Evolutionary conservation across 2,113 vertebrate species (phyloP).

Genomic region (Ctenodactylus gundi): DNA sequence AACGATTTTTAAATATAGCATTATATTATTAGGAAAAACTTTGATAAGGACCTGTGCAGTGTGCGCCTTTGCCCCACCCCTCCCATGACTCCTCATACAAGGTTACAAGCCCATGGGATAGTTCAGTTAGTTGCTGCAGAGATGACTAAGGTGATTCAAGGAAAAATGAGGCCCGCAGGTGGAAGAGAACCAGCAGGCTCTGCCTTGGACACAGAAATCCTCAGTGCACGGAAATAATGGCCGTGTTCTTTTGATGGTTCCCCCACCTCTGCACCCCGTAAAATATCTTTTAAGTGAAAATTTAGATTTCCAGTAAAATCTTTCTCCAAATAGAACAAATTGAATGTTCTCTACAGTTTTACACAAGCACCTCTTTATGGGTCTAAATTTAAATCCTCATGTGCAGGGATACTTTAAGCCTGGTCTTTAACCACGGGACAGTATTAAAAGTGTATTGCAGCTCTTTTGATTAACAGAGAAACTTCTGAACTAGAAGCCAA

Average conservation of each 20-base stretch:
- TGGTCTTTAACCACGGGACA: constrained; percentile 59
- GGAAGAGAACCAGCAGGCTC: constrained; percentile 54
- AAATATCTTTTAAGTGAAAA: constrained; percentile 69
- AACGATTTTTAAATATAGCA: constrained; percentile 51
- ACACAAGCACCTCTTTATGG: constrained; percentile 73
- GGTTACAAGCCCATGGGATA: constrained; percentile 50
- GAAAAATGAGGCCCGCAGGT: constrained; percentile 29
- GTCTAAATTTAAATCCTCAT: constrained; percentile 77
- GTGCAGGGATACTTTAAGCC: constrained; percentile 56
- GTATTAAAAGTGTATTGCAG: constrained; percentile 37
- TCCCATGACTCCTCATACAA: not conserved
- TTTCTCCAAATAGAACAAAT: constrained; percentile 77
- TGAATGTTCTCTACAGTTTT: constrained; percentile 68
- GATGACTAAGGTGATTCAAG: not conserved
- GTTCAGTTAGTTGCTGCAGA: constrained; percentile 62
- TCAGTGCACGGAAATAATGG: constrained; percentile 54
- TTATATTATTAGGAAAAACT: constrained; percentile 59
- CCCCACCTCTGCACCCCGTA: constrained; percentile 50
- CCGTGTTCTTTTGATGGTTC: constrained; percentile 55
- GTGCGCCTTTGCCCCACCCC: not conserved
- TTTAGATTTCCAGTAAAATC: constrained; percentile 74
- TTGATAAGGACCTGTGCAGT: constrained; percentile 30
- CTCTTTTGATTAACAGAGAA: constrained; percentile 78
- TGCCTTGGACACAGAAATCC: constrained; percentile 53
- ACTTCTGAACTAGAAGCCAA: constrained; percentile 71